Percentiles rank a stretch among this genome's conserved stretches.
phyloP scores from a whole-genome alignment of 1,140 invertebrate genomes.

The Formica selysi region DNA sequence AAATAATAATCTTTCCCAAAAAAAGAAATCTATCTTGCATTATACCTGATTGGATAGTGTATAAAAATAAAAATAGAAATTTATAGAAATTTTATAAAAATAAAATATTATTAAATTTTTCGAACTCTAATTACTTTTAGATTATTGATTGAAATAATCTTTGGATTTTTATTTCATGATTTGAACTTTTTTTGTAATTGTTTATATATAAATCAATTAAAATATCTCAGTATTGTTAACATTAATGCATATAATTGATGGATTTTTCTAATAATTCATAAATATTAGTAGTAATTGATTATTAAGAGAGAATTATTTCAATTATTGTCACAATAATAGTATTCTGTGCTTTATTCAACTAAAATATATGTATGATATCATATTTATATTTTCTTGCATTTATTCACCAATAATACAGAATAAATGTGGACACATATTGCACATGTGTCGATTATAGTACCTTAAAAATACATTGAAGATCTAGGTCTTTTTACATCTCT shows the following conservation, averaged over 20 bases:
- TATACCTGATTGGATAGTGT: slow-evolving; percentile 80
- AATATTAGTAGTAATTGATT: slow-evolving; percentile 9
- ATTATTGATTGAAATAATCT: too few species aligned
- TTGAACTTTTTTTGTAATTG: too few species aligned
- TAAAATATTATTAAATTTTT: too few species aligned
- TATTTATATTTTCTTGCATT: slow-evolving; percentile 39
- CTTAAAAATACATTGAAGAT: slow-evolving; percentile 54
- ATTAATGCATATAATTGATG: neutral
- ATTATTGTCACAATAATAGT: slow-evolving; percentile 44
- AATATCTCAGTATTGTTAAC: slow-evolving; percentile 1
- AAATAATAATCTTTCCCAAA: neutral
- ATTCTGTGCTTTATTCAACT: slow-evolving; percentile 52
- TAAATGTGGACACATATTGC: slow-evolving; percentile 60
- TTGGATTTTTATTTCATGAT: too few species aligned
- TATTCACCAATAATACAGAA: slow-evolving; percentile 54
- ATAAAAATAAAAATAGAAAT: too few species aligned
- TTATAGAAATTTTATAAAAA: too few species aligned
- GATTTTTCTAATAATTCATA: neutral
- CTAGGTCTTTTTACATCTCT: slow-evolving; percentile 40
- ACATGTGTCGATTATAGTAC: slow-evolving; percentile 53
- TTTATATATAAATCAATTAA: neutral
- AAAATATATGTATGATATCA: slow-evolving; percentile 47
- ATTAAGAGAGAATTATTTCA: neutral
- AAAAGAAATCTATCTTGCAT: neutral
- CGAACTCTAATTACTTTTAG: too few species aligned